Evolutionary conservation across 1,140 invertebrate genomes (phyloP).

Genomic region (Drosophila dunni): DNA sequence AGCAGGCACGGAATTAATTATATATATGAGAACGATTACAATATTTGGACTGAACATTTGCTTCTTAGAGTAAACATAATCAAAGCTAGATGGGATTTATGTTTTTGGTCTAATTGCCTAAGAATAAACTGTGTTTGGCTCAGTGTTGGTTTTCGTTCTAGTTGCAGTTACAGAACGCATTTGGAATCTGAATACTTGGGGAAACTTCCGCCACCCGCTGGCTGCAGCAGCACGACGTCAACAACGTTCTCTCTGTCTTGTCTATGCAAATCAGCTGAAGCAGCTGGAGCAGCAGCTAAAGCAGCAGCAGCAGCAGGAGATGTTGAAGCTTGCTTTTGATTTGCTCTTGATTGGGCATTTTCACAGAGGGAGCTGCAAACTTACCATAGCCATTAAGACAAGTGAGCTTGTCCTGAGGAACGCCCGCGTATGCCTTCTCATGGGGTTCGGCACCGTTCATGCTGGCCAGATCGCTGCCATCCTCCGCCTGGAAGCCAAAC

Average conservation of each 20-base stretch:
- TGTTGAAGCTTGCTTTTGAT: constrained; percentile 55
- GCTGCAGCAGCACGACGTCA: constrained; percentile 52
- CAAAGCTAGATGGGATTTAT: too few species aligned
- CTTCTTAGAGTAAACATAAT: too few species aligned
- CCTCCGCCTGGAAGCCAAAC: constrained; percentile 91
- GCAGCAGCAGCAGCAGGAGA: constrained; percentile 13
- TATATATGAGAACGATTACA: too few species aligned
- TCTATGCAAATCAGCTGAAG: constrained; percentile 72
- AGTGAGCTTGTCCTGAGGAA: constrained; percentile 80
- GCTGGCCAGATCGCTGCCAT: constrained; percentile 56
- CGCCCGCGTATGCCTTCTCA: constrained; percentile 79
- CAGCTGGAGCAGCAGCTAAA: constrained; percentile 8
- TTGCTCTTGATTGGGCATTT: constrained; percentile 78
- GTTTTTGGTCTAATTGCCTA: too few species aligned
- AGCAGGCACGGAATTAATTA: too few species aligned
- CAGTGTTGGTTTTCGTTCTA: constrained; percentile 6
- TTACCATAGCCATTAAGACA: constrained; percentile 84
- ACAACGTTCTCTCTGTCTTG: constrained; percentile 55
- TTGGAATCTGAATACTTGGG: neutral
- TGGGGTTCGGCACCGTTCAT: constrained; percentile 55
- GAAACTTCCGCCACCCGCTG: constrained; percentile 49
- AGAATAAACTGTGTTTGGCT: too few species aligned
- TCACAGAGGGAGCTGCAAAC: constrained; percentile 66
- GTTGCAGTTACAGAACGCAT: constrained; percentile 21
- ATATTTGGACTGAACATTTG: too few species aligned